These are phyloP conservation scores for Hestina assimilis DNA, from an alignment of 1,140 invertebrate genomes.

Conservation along the genomic window DNA sequence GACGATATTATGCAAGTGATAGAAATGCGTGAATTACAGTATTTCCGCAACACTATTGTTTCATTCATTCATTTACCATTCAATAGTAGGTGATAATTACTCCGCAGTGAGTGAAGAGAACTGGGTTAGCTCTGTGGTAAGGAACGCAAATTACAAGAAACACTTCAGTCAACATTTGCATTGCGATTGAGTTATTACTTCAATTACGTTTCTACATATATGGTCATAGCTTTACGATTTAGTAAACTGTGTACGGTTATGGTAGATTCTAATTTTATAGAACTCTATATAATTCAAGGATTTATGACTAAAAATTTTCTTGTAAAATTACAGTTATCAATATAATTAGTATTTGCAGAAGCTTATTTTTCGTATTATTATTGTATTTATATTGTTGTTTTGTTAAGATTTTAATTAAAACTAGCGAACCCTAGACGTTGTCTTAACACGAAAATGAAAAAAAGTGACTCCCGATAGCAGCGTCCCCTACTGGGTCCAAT, in stretches of 20 bases:
- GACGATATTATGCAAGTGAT: conserved; percentile 19
- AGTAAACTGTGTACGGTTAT: background rate
- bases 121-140: conserved; percentile 18
- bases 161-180: conserved; percentile 6
- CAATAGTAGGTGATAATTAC: conserved; percentile 25
- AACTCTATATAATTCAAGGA: too few species aligned
- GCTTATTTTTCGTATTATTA: too few species aligned
- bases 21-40: conserved; percentile 18
- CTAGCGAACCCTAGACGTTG: too few species aligned
- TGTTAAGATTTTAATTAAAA: too few species aligned
- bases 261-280: background rate
- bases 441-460: too few species aligned
- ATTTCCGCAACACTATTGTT: conserved; percentile 21
- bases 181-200: conserved; percentile 14
- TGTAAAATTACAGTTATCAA: too few species aligned
- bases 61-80: conserved; percentile 18
- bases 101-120: conserved; percentile 9
- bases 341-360: too few species aligned
- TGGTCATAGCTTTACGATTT: background rate
- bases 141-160: conserved; percentile 15
- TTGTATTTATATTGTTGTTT: too few species aligned
- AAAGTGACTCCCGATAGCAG: too few species aligned
- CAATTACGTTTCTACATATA: conserved; percentile 7
- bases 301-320: too few species aligned
- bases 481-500: too few species aligned